Evolutionary conservation across 53 echinoderm and acorn worm species (phyloP), one percentile per base, ranked within the genome.

Genomic region (Apostichopus leukothele): DNA sequence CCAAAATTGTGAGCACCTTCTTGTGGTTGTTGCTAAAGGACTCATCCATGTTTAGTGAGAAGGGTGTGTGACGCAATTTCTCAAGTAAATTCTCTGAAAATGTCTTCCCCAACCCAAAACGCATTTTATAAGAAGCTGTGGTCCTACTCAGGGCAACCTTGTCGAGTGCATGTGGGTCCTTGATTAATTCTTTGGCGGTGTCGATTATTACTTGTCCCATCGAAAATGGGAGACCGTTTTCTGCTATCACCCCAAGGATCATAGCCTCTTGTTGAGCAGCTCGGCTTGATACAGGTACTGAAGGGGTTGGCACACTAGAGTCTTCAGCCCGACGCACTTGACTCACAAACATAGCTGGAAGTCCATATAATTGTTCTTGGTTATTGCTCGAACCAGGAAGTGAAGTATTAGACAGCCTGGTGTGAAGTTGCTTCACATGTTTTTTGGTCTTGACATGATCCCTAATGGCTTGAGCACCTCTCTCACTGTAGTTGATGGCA

Each of bases 91-190:
- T 61, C 27, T 90, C 86, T 11, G 20, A 25, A 76, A 75, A 66
- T 20, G 86, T 90, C 66, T 86, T 90, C 6, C 51, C 67, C 6
- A 90, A 8, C 21, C 90, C 86, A 87, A 78, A 9, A 25, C 23
- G 75, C 86, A 87, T 90, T 63, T 86, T 90, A 52, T 86, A 90
- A 10, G 86, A 86, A 11, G 77, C 77, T 13, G 80, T 83, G 68
- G 75, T 90, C 23, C 90, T 50, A 39, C 66, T 55, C 63, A 90
- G 22, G 67, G 74, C 83, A 20, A 90, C 50, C 5, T 67, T 25
- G 54, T 13, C 67, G 51, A 90, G 53, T 20, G 83, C 84, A 67
- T 67, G 71, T 13, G 90, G 61, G 21, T 86, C 86, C 9, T 76
- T 86, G 20, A 78, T 78, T 57, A 90, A 73, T 13, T 76, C 25